Conservation (phyloP, 2,113 vertebrate species). For the Dipodomys stephensi region DNA sequence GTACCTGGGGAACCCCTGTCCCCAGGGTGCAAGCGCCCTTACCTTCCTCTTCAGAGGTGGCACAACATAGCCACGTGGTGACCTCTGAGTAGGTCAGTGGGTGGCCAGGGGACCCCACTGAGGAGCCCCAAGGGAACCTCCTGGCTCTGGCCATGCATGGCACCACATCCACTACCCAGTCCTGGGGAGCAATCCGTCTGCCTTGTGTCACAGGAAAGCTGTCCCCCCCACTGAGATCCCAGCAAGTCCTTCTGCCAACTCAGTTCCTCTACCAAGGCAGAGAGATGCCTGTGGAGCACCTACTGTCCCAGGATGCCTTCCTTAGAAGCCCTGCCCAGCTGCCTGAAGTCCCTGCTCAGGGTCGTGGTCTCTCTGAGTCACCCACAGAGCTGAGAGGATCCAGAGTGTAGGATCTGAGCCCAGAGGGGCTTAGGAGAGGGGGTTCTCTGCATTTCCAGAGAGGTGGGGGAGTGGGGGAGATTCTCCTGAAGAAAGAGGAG, state of each 20-base stretch:
- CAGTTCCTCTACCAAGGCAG: not conserved
- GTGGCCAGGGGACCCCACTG: not conserved
- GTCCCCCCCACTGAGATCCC: not conserved
- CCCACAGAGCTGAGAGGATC: not conserved
- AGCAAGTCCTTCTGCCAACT: not conserved
- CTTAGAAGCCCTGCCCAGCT: not conserved
- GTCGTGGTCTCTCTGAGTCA: not conserved
- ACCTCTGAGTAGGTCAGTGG: not conserved
- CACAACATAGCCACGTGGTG: not conserved
- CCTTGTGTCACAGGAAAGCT: not conserved
- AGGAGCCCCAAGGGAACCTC: not conserved
- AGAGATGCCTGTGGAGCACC: not conserved
- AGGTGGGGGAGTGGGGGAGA: not conserved
- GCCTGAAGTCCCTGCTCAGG: not conserved
- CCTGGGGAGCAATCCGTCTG: not conserved
- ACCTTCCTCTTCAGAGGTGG: not conserved
- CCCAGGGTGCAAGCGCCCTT: not conserved
- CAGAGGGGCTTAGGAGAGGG: not conserved
- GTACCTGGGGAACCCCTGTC: not conserved
- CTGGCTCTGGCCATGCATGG: not conserved
- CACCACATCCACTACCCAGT: too few species aligned
- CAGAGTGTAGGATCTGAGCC: fast-evolving
- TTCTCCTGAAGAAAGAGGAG: too few species aligned
- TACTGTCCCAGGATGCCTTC: not conserved
- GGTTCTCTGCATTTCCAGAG: fast-evolving